phyloP scores from a whole-genome alignment of 1,140 invertebrate genomes.

The Eriocheir sinensis region DNA sequence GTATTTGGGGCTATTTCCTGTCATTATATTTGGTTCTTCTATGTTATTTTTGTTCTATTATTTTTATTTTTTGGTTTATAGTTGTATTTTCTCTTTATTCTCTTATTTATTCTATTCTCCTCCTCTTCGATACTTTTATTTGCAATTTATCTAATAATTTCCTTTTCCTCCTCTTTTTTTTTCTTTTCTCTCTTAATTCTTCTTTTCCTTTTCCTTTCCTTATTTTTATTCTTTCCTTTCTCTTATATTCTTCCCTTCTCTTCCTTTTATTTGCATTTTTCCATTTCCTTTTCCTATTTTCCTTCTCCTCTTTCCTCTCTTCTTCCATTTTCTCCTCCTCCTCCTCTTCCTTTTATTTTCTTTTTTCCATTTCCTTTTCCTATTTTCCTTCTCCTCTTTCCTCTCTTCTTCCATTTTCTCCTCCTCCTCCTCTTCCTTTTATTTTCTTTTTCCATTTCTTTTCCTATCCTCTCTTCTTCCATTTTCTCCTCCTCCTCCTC shows the following conservation, averaged over 20 bases:
- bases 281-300: background rate
- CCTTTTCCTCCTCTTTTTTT: conserved; percentile 9
- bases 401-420: background rate
- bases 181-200: background rate
- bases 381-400: background rate
- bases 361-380: background rate
- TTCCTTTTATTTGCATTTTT: background rate
- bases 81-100: background rate
- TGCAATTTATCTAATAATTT: no score
- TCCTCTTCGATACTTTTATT: no score
- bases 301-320: background rate
- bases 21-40: background rate
- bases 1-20: background rate
- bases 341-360: background rate
- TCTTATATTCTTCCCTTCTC: background rate
- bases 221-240: background rate
- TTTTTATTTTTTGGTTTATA: no score
- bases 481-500: background rate
- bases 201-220: background rate
- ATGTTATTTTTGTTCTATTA: no score
- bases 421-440: background rate
- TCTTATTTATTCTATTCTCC: no score
- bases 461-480: background rate
- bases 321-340: conserved; percentile 32
- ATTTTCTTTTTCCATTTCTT: background rate